phyloP scores from a whole-genome alignment of 2,113 vertebrate genomes.

The Tragelaphus scriptus region DNA sequence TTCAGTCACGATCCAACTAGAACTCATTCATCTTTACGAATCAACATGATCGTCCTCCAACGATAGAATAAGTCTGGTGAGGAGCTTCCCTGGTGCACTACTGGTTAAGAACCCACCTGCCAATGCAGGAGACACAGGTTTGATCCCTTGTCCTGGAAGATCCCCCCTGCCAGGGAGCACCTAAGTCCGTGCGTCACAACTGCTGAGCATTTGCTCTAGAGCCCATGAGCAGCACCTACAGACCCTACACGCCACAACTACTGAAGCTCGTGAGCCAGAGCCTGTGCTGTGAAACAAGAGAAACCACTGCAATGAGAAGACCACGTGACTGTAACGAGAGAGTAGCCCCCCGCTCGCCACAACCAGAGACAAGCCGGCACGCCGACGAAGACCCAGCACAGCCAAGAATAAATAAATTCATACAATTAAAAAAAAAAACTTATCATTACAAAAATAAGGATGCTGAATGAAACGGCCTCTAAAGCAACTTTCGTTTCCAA shows the following conservation, averaged over 20 bases:
- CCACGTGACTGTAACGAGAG: fast-evolving
- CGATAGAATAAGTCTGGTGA: neutral
- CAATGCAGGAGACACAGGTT: neutral
- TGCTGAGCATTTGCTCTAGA: fast-evolving
- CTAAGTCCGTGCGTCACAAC: fast-evolving
- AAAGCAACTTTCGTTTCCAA: neutral
- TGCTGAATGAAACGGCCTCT: neutral
- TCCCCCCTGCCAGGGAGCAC: neutral
- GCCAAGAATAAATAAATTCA: neutral
- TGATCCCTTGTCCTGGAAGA: neutral
- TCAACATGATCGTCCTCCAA: neutral
- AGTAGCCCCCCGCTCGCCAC: neutral
- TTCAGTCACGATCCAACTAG: neutral
- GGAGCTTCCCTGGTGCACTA: neutral
- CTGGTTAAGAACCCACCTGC: neutral
- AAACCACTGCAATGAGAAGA: neutral
- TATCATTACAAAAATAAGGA: neutral
- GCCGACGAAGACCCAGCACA: neutral
- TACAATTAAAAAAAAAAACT: neutral
- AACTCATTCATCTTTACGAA: neutral
- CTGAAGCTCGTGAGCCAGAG: neutral
- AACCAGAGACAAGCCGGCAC: neutral
- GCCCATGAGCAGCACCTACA: fast-evolving
- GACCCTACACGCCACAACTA: fast-evolving
- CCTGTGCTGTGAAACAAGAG: neutral